phyloP scores from a whole-genome alignment of 2,797 vertebrate species.

The Premnoplex brunnescens region DNA sequence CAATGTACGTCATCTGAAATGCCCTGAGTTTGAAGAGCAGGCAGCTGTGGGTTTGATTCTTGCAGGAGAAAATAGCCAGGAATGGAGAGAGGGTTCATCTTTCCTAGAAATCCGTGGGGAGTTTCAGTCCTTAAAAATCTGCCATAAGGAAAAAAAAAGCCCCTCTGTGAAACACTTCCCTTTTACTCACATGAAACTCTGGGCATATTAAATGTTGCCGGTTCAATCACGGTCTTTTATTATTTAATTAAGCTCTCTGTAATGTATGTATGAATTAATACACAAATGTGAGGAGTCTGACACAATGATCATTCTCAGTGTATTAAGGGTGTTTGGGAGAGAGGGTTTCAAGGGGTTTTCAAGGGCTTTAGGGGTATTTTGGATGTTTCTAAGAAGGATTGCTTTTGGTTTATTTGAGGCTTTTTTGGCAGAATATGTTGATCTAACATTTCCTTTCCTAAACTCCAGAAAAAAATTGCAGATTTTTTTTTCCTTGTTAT shows the following conservation, averaged over 20 bases:
- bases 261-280: conserved; percentile 55
- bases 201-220: not conserved
- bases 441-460: conserved; percentile 25
- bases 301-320: not conserved
- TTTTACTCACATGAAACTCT: conserved; percentile 2
- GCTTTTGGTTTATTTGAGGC: conserved; percentile 39
- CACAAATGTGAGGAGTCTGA: conserved; percentile 32
- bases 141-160: not conserved
- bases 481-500: not conserved
- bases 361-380: conserved; percentile 38
- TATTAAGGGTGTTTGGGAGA: conserved; percentile 5
- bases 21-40: not conserved
- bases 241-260: conserved; percentile 60
- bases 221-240: conserved; percentile 25
- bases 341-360: conserved; percentile 40
- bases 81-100: not conserved
- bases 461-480: not conserved
- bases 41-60: not conserved
- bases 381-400: conserved; percentile 28
- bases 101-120: conserved; percentile 17
- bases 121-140: not conserved
- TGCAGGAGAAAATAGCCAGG: not conserved
- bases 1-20: not conserved
- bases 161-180: not conserved
- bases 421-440: conserved; percentile 51